A percentile compares a stretch with the other conserved stretches of the same genome.
phyloP scores from a whole-genome alignment of 2,113 vertebrate genomes.

The Poeciliopsis occidentalis region DNA sequence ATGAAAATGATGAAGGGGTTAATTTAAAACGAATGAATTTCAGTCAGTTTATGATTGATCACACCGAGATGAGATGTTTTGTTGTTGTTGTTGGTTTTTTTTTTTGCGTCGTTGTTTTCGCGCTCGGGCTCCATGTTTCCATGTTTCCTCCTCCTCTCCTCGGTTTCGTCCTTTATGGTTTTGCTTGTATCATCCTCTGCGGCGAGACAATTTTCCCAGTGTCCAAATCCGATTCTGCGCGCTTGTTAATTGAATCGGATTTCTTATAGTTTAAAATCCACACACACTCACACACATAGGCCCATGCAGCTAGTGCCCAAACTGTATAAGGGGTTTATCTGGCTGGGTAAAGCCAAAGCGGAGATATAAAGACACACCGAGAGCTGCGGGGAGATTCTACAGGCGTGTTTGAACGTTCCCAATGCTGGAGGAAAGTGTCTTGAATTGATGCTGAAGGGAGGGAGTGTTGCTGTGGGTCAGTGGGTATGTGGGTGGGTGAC shows the following conservation, averaged over 20 bases:
- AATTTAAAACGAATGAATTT: no score
- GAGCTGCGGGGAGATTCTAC: slow-evolving; percentile 71
- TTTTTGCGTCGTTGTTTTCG: not conserved
- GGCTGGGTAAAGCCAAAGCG: slow-evolving; percentile 79
- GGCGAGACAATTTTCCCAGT: slow-evolving; percentile 70
- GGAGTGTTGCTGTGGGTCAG: slow-evolving; percentile 20
- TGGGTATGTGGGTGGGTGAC: slow-evolving; percentile 2
- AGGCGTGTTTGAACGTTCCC: slow-evolving; percentile 67
- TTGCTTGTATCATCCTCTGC: slow-evolving; percentile 28
- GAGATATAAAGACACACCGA: slow-evolving; percentile 79
- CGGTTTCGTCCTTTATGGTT: not conserved
- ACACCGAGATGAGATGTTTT: not conserved
- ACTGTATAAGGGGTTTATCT: slow-evolving; percentile 85
- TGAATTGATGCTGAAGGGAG: slow-evolving; percentile 51
- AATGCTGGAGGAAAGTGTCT: slow-evolving; percentile 65
- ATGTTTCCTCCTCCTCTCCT: not conserved
- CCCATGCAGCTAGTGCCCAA: slow-evolving; percentile 75
- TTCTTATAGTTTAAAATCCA: slow-evolving; percentile 85
- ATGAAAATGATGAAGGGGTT: no score
- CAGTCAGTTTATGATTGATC: no score
- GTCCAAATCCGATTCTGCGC: slow-evolving; percentile 83
- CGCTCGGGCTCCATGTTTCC: not conserved
- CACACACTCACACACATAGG: slow-evolving; percentile 60
- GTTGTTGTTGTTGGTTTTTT: no score
- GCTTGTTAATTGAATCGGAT: slow-evolving; percentile 85